phyloP scores from a whole-genome alignment of 2,113 vertebrate species.

The Acrocephalus arundinaceus region DNA sequence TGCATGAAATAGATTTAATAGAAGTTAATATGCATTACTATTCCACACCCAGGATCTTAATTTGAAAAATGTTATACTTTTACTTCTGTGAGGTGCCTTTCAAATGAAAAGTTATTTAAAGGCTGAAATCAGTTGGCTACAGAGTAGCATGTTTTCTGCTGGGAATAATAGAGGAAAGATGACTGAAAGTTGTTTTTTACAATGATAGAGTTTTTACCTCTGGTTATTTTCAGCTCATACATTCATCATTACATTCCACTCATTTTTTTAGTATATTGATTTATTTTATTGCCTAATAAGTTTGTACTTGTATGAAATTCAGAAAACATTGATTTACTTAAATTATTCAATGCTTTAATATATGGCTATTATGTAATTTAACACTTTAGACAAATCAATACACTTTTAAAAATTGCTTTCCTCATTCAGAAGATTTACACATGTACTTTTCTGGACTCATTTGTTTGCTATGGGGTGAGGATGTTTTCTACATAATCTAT shows the following conservation, averaged over 20 bases:
- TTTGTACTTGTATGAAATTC: constrained; percentile 73
- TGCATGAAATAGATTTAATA: constrained; percentile 18
- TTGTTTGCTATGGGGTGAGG: constrained; percentile 37
- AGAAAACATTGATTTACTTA: constrained; percentile 79
- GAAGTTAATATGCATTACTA: constrained; percentile 38
- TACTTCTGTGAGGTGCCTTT: constrained; percentile 41
- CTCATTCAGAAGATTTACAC: constrained; percentile 55
- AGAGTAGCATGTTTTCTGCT: constrained; percentile 62
- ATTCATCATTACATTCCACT: constrained; percentile 72
- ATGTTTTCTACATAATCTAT: constrained; percentile 56
- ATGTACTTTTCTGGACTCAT: constrained; percentile 57
- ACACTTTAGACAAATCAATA: constrained; percentile 79
- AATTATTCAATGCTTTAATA: constrained; percentile 80
- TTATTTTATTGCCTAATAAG: constrained; percentile 70
- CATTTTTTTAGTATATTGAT: constrained; percentile 74
- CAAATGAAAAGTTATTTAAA: constrained; percentile 70
- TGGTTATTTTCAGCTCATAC: constrained; percentile 64
- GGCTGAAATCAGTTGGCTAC: constrained; percentile 63
- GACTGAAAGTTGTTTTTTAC: constrained; percentile 68
- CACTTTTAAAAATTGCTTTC: constrained; percentile 64
- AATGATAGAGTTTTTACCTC: constrained; percentile 61
- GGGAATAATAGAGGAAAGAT: constrained; percentile 61
- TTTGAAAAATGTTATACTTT: constrained; percentile 31
- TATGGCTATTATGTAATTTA: constrained; percentile 75
- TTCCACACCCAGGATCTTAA: constrained; percentile 25